Evolutionary conservation across 1,140 invertebrate species (phyloP).

Genomic region (Lordiphosa clarofinis): DNA sequence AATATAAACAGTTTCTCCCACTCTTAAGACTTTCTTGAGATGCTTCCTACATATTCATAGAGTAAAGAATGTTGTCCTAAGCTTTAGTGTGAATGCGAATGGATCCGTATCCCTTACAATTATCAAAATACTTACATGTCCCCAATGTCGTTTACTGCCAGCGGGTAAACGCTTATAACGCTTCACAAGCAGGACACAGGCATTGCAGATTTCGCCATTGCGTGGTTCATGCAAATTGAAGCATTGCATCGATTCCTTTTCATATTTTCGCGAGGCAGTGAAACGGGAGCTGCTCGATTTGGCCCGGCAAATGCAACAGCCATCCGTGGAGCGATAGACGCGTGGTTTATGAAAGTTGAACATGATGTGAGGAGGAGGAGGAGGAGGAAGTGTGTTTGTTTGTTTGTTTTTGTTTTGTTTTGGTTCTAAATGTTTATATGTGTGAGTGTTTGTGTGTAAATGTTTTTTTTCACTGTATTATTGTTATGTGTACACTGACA

Average conservation of each 20-base stretch:
- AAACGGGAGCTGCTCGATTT: slow-evolving; percentile 94
- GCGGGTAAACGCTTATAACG: slow-evolving; percentile 90
- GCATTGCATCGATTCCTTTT: slow-evolving; percentile 91
- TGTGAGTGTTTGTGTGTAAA: slow-evolving; percentile 5
- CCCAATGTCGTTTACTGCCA: slow-evolving; percentile 90
- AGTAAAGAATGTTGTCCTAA: no score
- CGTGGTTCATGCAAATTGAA: slow-evolving; percentile 89
- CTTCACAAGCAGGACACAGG: slow-evolving; percentile 92
- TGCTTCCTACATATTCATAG: no score
- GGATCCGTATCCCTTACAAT: no score
- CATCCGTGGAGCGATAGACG: slow-evolving; percentile 90
- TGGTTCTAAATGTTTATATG: slow-evolving; percentile 3
- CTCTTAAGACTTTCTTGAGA: no score
- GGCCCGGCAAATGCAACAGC: slow-evolving; percentile 93
- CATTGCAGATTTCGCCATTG: slow-evolving; percentile 93
- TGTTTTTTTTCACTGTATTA: slow-evolving; percentile 16
- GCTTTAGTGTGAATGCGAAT: no score
- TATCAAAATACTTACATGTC: slow-evolving; percentile 84
- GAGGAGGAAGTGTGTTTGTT: no score
- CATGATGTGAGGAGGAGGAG: no score
- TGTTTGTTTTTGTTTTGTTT: no score
- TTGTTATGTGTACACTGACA: neutral
- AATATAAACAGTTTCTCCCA: no score
- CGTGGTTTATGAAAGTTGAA: slow-evolving; percentile 95
- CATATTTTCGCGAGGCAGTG: slow-evolving; percentile 92